Percentiles rank a stretch among this genome's conserved stretches.
Evolutionary conservation across 2,888 invertebrate genomes (phyloP).

Genomic region (Hydriomena furcata): DNA sequence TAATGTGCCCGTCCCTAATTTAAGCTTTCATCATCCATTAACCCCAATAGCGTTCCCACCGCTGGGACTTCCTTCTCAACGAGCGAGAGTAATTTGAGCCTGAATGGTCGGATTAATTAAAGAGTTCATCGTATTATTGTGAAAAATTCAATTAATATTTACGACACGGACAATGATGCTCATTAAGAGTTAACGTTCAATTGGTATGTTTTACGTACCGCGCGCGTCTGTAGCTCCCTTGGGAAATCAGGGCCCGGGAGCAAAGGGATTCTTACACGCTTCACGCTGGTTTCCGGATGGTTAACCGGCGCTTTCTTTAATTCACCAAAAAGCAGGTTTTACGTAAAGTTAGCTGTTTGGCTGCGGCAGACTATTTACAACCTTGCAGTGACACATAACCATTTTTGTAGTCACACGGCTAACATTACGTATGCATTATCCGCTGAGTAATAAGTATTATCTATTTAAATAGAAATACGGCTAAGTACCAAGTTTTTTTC

Average conservation of each 20-base stretch:
- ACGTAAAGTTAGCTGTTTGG: too few relatives aligned
- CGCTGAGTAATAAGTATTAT: too few relatives aligned
- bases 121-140: constrained; percentile 25
- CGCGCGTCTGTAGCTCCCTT: constrained; percentile 44
- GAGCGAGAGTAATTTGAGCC: constrained; percentile 14
- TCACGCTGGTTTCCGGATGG: neutral
- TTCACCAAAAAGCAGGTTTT: too few relatives aligned
- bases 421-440: too few relatives aligned
- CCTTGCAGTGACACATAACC: too few relatives aligned
- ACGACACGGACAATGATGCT: constrained; percentile 45
- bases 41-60: constrained; percentile 13
- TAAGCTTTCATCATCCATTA: constrained; percentile 15
- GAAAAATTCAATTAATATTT: constrained; percentile 40
- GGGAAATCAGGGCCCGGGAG: constrained; percentile 60
- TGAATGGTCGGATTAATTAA: constrained; percentile 35
- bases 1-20: neutral
- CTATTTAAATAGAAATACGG: too few relatives aligned
- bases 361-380: too few relatives aligned
- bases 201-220: constrained; percentile 57
- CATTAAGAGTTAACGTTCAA: constrained; percentile 69
- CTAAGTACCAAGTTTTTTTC: too few relatives aligned
- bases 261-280: neutral
- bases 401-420: too few relatives aligned
- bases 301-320: too few relatives aligned
- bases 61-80: constrained; percentile 15